Evolutionary conservation across 1,140 invertebrate genomes (phyloP).

Genomic region (Ganaspis sp.): DNA sequence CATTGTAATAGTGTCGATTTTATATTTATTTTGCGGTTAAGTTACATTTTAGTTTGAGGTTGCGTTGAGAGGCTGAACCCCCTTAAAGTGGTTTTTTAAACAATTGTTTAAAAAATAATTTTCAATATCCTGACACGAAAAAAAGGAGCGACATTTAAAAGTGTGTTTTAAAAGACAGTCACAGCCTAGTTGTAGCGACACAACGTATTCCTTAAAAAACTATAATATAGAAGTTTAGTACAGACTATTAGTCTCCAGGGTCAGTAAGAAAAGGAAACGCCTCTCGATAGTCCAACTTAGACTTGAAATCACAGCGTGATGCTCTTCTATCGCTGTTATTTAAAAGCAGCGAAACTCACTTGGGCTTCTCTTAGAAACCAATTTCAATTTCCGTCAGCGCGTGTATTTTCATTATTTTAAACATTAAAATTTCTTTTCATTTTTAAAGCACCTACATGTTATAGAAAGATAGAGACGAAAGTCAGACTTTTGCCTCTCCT

Average conservation of each 20-base stretch:
- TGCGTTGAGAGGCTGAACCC: too few species aligned
- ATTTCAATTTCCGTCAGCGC: slow-evolving; percentile 7
- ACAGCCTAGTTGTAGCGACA: slow-evolving; percentile 38
- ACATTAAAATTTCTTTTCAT: background rate
- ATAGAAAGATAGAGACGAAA: slow-evolving; percentile 5
- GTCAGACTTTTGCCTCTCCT: background rate
- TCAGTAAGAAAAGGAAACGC: slow-evolving; percentile 52
- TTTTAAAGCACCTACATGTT: slow-evolving; percentile 4
- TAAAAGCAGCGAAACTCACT: slow-evolving; percentile 14
- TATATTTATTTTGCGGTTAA: too few species aligned
- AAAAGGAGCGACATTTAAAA: background rate
- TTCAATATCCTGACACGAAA: background rate
- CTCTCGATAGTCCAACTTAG: slow-evolving; percentile 41
- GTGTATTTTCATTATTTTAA: background rate
- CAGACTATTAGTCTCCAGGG: slow-evolving; percentile 55
- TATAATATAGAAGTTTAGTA: slow-evolving; percentile 49
- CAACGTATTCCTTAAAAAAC: slow-evolving; percentile 50
- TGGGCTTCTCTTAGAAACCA: slow-evolving; percentile 17
- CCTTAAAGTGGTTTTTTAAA: too few species aligned
- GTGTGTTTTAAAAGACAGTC: background rate
- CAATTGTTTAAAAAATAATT: background rate
- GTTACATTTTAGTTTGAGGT: too few species aligned
- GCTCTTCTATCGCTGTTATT: slow-evolving; percentile 39
- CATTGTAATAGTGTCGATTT: too few species aligned
- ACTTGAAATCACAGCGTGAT: slow-evolving; percentile 48